These are phyloP conservation scores for Neuroterus valhalla DNA, from an alignment of 1,140 invertebrate genomes.

Conservation along the genomic window DNA sequence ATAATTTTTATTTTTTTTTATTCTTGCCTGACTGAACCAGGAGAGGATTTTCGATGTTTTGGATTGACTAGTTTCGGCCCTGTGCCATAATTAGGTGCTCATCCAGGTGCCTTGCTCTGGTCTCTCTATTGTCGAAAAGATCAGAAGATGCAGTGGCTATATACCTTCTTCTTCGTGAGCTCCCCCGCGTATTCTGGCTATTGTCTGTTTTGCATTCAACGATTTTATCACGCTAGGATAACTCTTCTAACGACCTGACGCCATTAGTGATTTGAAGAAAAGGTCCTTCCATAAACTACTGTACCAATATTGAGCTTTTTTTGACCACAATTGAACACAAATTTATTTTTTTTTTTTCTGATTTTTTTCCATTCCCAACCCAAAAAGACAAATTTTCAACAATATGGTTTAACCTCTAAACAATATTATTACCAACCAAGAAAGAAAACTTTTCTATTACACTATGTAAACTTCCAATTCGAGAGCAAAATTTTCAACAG, in stretches of 20 bases:
- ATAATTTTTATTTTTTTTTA: background rate
- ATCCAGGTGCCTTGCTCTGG: constrained; percentile 54
- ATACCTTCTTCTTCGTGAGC: constrained; percentile 41
- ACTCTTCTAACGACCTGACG: constrained; percentile 65
- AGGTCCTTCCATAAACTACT: too few species aligned
- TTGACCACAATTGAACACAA: too few species aligned
- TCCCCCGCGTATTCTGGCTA: constrained; percentile 42
- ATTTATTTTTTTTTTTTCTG: too few species aligned
- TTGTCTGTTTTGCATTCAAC: constrained; percentile 64
- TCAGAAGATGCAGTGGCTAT: constrained; percentile 30
- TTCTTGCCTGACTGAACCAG: background rate
- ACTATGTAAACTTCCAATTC: too few species aligned
- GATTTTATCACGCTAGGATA: constrained; percentile 64
- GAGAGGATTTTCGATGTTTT: background rate
- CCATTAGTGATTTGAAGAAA: constrained; percentile 63
- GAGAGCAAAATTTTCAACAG: too few species aligned
- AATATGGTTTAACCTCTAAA: too few species aligned
- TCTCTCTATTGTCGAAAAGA: constrained; percentile 40
- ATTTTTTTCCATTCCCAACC: too few species aligned
- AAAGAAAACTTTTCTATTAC: too few species aligned
- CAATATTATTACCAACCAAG: too few species aligned
- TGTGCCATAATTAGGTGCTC: constrained; percentile 53
- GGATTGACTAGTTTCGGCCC: constrained; percentile 12
- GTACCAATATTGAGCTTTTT: too few species aligned
- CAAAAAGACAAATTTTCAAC: too few species aligned